These are phyloP conservation scores for Cirrhinus mrigala DNA, from an alignment of 2,797 vertebrate genomes.

Conservation along the genomic window DNA sequence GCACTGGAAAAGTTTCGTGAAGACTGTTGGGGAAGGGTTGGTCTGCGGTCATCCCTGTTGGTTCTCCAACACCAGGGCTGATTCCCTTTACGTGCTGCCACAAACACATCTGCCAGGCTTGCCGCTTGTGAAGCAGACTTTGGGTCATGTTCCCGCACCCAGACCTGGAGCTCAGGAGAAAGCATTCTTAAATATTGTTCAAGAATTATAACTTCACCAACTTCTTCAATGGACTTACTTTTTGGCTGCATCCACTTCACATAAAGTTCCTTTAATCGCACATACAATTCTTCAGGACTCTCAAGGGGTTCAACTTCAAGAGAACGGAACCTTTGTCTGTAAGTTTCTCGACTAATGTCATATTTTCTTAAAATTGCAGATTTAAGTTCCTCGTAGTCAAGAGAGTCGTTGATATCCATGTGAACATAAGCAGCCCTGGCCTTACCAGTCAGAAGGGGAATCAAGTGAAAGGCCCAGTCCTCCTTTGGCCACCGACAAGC, in stretches of 20 bases:
- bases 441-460: constrained; percentile 15
- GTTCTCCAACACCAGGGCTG: neutral
- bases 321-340: no score
- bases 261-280: no score
- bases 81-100: neutral
- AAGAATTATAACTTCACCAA: no score
- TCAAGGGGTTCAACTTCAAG: no score
- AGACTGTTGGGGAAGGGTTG: neutral
- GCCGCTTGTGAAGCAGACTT: neutral
- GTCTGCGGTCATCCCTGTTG: neutral
- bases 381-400: constrained; percentile 1
- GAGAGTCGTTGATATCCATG: neutral
- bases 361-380: neutral
- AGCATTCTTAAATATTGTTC: no score
- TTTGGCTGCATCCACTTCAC: no score
- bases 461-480: constrained; percentile 9
- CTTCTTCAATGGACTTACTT: no score
- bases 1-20: neutral
- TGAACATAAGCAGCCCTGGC: constrained; percentile 7
- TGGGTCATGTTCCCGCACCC: neutral
- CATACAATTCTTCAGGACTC: no score
- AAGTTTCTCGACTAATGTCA: no score
- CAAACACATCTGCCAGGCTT: neutral
- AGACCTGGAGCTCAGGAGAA: neutral
- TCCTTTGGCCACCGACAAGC: constrained; percentile 15